Base-by-base conservation (phyloP, 2,797 vertebrate genomes). In the Spondyliosoma cantharus region DNA sequence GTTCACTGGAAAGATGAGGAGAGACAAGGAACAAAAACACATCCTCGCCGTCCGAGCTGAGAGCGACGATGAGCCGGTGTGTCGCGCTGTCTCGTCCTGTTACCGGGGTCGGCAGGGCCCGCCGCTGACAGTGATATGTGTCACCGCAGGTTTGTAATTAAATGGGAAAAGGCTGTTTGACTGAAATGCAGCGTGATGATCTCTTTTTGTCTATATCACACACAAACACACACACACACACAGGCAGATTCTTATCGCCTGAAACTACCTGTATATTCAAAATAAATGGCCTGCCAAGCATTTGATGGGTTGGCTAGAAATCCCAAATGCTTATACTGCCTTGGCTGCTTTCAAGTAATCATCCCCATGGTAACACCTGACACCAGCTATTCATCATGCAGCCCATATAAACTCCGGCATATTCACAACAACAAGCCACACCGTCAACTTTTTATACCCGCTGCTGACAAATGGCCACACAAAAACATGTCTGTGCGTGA, bases 331-430 rank as follows among this genome's bases (percentile, higher is more conserved):
- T 91, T 91, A 86, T 86, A 90, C 83, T 86, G 90, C 92, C 91
- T 89, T 56, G 86, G 89, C 91, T 92, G 91, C 91, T 91, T 92
- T 93, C 92, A 91, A 91, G 91, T 93, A 93, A 93, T 94, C 93
- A 93, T 94, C 92, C 87, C 93, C 93, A 93, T 94, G 93, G 93
- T 91, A 94, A 94, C 93, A 92, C 87, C 92, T 93, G 93, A 94
- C 93, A 94, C 87, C 82, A 87, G 91, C 93, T 91, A 94, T 94
- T 94, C 92, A 94, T 94, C 92, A 94, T 74, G 87, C 81, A 81
- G 87, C 86, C 89, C 85, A 58, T 92, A 93, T 92, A 91, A 90
- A 93, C 93, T 87, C 83, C 70, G 46, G 80, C 90, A 89, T 91
- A 89, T 89, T 91, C 91, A 87, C 90, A 89, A 85, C 85, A 86